Evolutionary conservation across 2,797 vertebrate genomes (phyloP), one percentile per base, ranked within the genome.

Genomic region (Myotis vivesi): DNA sequence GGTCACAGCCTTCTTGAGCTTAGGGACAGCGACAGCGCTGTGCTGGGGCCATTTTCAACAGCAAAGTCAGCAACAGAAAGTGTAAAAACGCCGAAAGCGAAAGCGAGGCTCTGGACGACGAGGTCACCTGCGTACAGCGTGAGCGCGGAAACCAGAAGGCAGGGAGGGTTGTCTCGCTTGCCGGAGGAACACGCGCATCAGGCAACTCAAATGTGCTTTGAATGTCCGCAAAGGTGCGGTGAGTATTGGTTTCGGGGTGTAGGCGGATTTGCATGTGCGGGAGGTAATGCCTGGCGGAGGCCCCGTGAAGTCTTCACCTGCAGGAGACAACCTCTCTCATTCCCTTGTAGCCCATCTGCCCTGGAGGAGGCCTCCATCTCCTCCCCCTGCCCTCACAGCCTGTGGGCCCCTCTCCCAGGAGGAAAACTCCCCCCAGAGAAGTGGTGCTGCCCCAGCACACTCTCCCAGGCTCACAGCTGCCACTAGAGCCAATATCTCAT

Each of bases 321-420:
- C 57, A 98, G 97, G 83, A 97, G 97, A 82, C 97, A 98, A 57
- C 97, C 96, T 59, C 98, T 92, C 25, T 94, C 94, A 46, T 97
- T 98, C 57, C 97, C 79, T 97, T 96, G 69, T 97, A 98, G 57
- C 97, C 97, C 57, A 1, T 6, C 44, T n/a, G 9, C 28, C 72
- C 17, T 49, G 4, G 33, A 3, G 5, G 44, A 49, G 44, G 44
- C 72, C 38, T 38, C 38, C 38, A 38, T 38, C 38, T 6, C 38
- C 38, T 38, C 38, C 38, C 38, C 38, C 38, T 38, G 73, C 82
- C 46, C 41, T 33, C 94, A 5, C 62, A 15, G 7, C 28, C 44
- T 55, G 8, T 33, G 0, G 68, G 8, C 64, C 36, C 75, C 81
- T 36, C 28, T 57, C 62, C 55, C 44, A 51, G n/a, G 33, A 15